Evolutionary conservation across 2,888 invertebrate species (phyloP).

Genomic region (Linnaemya vulpina): DNA sequence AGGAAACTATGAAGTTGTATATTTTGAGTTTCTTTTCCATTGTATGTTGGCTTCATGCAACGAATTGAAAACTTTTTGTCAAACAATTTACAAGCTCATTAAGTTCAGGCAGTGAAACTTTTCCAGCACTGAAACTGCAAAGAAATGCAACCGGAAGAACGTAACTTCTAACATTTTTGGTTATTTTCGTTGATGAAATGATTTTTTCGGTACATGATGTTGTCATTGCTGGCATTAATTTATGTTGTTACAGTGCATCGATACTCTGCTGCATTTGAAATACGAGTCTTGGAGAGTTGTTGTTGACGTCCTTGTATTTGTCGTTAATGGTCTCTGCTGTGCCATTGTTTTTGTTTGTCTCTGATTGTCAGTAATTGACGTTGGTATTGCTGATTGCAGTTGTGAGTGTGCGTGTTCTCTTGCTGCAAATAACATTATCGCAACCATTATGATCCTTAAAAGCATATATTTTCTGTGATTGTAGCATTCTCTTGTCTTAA

Average conservation of each 20-base stretch:
- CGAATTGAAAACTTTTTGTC: constrained; percentile 50
- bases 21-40: constrained; percentile 43
- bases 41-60: background rate
- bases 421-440: background rate
- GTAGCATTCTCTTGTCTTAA: too few relatives aligned
- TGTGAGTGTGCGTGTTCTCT: too few relatives aligned
- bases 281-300: background rate
- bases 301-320: background rate
- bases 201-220: constrained; percentile 5
- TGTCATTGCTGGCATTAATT: background rate
- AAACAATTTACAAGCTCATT: constrained; percentile 59
- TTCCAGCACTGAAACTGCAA: constrained; percentile 1
- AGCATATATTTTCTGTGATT: too few relatives aligned
- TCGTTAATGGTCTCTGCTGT: constrained; percentile 1
- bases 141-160: background rate
- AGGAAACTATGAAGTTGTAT: constrained; percentile 26
- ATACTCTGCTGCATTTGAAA: constrained; percentile 17
- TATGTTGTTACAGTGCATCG: constrained; percentile 1
- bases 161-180: background rate
- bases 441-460: too few relatives aligned
- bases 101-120: constrained; percentile 40
- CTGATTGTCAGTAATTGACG: constrained; percentile 23
- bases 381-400: constrained; percentile 17
- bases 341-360: constrained; percentile 15
- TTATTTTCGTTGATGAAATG: background rate